Percentiles rank a stretch among this genome's conserved stretches.
Conservation (phyloP, 1,140 invertebrate species). For the Coenobita brevimanus region DNA sequence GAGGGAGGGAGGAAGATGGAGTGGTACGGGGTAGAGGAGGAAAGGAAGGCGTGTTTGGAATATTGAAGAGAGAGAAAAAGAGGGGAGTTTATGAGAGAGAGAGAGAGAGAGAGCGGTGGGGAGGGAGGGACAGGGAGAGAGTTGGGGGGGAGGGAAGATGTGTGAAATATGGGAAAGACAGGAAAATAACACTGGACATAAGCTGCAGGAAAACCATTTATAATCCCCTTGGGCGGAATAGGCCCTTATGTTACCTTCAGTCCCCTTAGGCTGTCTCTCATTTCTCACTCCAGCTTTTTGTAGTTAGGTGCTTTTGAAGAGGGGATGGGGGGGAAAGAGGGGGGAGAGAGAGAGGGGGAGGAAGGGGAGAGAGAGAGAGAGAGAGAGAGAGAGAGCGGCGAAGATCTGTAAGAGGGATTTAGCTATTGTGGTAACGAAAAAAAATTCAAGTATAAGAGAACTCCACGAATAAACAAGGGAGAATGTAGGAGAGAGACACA, state of each 20-base stretch:
- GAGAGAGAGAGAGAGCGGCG: no score
- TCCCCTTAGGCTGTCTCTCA: no score
- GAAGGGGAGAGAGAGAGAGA: neutral
- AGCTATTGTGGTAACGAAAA: neutral
- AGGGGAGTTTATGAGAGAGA: neutral
- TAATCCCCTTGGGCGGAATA: no score
- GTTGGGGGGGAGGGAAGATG: no score
- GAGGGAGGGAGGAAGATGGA: neutral
- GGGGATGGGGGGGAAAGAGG: neutral
- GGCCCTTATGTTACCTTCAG: no score
- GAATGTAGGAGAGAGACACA: neutral
- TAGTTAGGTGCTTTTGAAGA: no score
- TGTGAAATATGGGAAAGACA: no score
- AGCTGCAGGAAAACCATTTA: no score
- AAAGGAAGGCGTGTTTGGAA: neutral
- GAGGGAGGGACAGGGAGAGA: neutral
- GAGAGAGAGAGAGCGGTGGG: neutral
- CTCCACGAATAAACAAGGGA: neutral
- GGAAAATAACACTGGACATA: no score
- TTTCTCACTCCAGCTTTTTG: no score
- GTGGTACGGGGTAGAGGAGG: neutral
- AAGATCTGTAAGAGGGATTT: neutral
- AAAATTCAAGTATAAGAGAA: neutral
- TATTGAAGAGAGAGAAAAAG: neutral
- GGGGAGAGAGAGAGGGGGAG: neutral